Evolutionary conservation across 2,797 vertebrate species (phyloP).

Genomic region (Petrocephalus sullivani): DNA sequence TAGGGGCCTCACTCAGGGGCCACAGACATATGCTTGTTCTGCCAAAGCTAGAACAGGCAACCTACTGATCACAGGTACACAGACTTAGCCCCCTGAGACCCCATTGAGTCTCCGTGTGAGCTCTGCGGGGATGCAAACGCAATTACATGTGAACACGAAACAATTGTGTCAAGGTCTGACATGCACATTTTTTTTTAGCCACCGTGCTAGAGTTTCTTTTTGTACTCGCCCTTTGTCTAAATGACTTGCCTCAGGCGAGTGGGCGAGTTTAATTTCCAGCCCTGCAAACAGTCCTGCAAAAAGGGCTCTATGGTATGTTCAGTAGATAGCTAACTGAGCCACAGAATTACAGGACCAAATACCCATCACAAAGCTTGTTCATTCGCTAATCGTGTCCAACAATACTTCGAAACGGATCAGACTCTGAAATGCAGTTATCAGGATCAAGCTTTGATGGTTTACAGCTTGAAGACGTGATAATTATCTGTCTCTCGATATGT

Average conservation of each 20-base stretch:
- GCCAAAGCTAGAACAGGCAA: too few relatives aligned
- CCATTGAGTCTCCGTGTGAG: too few relatives aligned
- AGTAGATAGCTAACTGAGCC: neutral
- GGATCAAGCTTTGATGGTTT: neutral
- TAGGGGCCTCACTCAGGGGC: too few relatives aligned
- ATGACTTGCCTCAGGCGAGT: neutral
- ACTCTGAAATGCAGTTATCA: neutral
- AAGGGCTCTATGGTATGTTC: neutral
- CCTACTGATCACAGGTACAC: too few relatives aligned
- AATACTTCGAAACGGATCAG: neutral
- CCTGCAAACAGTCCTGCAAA: neutral
- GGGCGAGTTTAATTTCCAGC: neutral
- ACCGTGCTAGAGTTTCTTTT: neutral
- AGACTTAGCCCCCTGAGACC: too few relatives aligned
- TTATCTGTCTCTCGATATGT: conserved; percentile 4
- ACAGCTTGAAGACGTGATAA: neutral
- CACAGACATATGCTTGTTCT: too few relatives aligned
- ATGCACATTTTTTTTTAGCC: neutral
- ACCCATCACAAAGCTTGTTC: neutral
- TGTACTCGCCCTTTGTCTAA: neutral
- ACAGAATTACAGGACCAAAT: neutral
- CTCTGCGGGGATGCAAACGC: neutral
- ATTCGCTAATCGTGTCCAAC: neutral
- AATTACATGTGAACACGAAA: neutral
- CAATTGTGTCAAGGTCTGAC: neutral